Conservation (phyloP, 2,797 vertebrate species). For the Lophius americanus region DNA sequence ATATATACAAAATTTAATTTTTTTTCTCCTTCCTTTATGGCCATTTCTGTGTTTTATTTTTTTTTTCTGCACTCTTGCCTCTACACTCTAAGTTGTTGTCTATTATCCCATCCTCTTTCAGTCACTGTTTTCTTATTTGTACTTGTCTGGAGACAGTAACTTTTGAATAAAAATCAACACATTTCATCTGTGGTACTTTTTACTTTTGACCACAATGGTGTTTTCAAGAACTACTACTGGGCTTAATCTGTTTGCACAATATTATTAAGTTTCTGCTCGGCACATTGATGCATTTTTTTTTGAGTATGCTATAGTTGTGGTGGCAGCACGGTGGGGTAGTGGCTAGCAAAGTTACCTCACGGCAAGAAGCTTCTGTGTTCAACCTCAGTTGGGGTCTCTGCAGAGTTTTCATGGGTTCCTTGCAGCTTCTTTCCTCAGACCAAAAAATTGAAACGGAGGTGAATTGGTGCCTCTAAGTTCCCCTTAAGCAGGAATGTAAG, state of each 20-base stretch:
- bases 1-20: slow-evolving; percentile 87
- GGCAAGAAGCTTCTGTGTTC: too few relatives aligned
- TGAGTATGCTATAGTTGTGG: background rate
- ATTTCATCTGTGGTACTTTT: slow-evolving; percentile 83
- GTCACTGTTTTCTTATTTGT: slow-evolving; percentile 99
- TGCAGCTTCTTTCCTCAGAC: too few relatives aligned
- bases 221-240: accelerated
- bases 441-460: too few relatives aligned
- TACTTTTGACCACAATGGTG: slow-evolving; percentile 40
- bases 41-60: slow-evolving; percentile 71
- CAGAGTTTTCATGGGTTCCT: too few relatives aligned
- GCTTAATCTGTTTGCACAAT: background rate
- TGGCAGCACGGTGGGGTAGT: too few relatives aligned
- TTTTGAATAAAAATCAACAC: slow-evolving; percentile 99
- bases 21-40: slow-evolving; percentile 62
- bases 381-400: too few relatives aligned
- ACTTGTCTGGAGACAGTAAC: slow-evolving; percentile 99
- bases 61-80: slow-evolving; percentile 75
- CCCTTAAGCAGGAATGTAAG: too few relatives aligned
- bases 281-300: background rate
- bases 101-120: slow-evolving; percentile 95
- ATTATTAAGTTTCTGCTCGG: background rate
- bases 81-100: slow-evolving; percentile 90
- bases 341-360: too few relatives aligned
- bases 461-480: too few relatives aligned